Percentiles rank a stretch among this genome's conserved stretches.
phyloP scores from a whole-genome alignment of 2,113 vertebrate species.

The Pterocles burchelli region DNA sequence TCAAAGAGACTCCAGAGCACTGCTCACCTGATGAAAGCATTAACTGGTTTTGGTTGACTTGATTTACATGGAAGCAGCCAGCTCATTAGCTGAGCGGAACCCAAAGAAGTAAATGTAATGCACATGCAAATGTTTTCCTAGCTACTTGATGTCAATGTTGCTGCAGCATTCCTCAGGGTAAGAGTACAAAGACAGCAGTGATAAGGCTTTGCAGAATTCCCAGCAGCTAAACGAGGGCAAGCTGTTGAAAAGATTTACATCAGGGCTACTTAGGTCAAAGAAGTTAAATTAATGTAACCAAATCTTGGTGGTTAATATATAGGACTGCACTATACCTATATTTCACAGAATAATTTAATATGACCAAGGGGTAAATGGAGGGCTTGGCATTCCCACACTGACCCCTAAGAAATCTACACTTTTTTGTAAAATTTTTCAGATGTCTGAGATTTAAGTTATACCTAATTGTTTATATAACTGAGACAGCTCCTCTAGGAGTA shows the following conservation, averaged over 20 bases:
- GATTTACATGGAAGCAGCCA: conserved; percentile 63
- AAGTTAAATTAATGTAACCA: conserved; percentile 65
- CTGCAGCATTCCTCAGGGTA: conserved; percentile 1
- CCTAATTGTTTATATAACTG: neutral
- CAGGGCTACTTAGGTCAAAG: conserved; percentile 53
- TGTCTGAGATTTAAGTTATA: neutral
- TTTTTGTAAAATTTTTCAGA: neutral
- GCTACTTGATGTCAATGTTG: conserved; percentile 41
- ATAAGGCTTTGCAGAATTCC: conserved; percentile 25
- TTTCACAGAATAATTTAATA: neutral
- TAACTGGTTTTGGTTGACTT: conserved; percentile 64
- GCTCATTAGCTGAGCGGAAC: conserved; percentile 63
- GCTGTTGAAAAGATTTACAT: conserved; percentile 54
- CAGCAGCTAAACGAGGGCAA: conserved; percentile 24
- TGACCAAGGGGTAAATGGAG: neutral
- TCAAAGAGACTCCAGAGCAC: conserved; percentile 69
- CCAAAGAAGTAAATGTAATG: conserved; percentile 43
- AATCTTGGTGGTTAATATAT: conserved; percentile 5
- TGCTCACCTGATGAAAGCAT: conserved; percentile 73
- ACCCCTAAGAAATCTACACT: neutral
- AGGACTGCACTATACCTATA: neutral
- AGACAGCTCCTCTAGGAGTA: neutral
- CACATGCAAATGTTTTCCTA: conserved; percentile 65
- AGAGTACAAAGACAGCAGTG: conserved; percentile 64
- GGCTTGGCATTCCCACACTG: neutral